phyloP scores from a whole-genome alignment of 2,797 vertebrate genomes.

The Tapera naevia region DNA sequence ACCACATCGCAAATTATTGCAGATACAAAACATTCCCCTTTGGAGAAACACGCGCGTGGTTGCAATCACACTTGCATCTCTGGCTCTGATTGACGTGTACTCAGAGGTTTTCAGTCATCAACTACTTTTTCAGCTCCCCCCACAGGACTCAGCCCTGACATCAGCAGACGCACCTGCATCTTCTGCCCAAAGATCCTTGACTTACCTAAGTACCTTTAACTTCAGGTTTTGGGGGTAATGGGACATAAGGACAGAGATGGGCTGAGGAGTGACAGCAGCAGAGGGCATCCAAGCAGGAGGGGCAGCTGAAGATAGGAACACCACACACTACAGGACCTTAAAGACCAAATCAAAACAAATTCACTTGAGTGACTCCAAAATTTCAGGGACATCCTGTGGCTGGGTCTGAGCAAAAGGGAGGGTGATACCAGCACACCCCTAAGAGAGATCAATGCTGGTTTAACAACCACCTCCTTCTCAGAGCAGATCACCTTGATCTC shows the following conservation, averaged over 20 bases:
- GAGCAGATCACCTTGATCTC: background rate
- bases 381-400: background rate
- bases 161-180: background rate
- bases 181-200: background rate
- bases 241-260: background rate
- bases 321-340: fast-evolving
- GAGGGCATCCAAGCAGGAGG: background rate
- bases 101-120: background rate
- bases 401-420: background rate
- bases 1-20: background rate
- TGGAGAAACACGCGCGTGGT: fast-evolving
- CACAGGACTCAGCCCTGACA: background rate
- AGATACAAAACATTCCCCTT: background rate
- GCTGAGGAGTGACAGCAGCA: background rate
- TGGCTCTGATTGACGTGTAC: background rate
- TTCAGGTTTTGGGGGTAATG: background rate
- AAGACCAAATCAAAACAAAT: background rate
- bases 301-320: background rate
- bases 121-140: background rate
- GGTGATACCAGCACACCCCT: background rate
- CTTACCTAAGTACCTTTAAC: background rate
- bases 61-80: fast-evolving
- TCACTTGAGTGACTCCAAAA: background rate
- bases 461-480: background rate
- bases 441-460: background rate